These are phyloP conservation scores for Alethe castanea DNA, from an alignment of 2,113 vertebrate genomes.

Conservation along the genomic window DNA sequence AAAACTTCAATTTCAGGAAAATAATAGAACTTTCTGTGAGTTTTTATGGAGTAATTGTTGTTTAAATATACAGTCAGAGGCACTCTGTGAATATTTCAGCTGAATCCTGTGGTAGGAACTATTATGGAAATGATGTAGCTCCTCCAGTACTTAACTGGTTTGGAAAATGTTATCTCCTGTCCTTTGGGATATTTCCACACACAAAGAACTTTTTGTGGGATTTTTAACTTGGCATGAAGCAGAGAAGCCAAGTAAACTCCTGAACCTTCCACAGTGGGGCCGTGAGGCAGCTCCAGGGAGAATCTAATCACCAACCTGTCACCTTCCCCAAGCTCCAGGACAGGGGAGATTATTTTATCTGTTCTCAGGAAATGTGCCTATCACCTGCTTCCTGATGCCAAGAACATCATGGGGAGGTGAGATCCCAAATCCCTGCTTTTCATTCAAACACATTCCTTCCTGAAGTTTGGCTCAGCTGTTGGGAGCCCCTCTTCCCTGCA, in stretches of 20 bases:
- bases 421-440: neutral
- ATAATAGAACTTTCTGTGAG: neutral
- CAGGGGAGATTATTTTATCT: neutral
- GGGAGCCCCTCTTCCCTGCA: neutral
- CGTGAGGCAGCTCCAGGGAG: neutral
- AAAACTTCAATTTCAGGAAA: neutral
- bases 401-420: neutral
- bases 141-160: neutral
- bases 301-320: neutral
- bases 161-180: neutral
- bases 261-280: neutral
- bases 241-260: slow-evolving; percentile 16
- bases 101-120: neutral
- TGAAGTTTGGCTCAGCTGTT: neutral
- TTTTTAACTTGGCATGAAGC: neutral
- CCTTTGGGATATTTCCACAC: neutral
- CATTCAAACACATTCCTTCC: neutral
- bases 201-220: neutral
- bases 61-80: neutral
- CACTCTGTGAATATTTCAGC: neutral
- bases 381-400: neutral
- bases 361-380: neutral
- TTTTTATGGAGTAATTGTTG: neutral
- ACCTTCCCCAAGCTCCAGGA: neutral
- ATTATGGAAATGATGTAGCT: neutral